Percentiles rank a stretch among this genome's conserved stretches.
These are phyloP conservation scores for Gnathonemus longibarbis DNA, from an alignment of 2,113 vertebrate species.

Conservation along the genomic window DNA sequence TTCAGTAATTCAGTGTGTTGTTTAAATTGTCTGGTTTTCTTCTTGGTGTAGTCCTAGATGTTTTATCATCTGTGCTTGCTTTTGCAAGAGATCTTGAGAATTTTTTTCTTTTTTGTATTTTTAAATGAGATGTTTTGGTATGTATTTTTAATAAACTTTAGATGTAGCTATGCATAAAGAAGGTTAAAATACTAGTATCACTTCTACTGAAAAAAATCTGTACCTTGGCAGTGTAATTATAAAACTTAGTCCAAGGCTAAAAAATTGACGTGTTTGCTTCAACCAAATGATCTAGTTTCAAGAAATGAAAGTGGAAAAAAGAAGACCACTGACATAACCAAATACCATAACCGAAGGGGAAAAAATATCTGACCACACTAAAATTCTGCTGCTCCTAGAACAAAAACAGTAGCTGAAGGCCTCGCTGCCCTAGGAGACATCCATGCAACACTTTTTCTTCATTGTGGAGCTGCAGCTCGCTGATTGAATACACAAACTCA, in stretches of 20 bases:
- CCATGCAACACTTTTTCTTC: neutral
- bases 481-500: neutral
- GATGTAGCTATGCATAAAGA: neutral
- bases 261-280: neutral
- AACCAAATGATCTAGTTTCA: neutral
- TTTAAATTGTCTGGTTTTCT: neutral
- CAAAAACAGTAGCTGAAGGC: neutral
- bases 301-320: neutral
- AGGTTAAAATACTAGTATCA: neutral
- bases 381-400: neutral
- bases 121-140: neutral
- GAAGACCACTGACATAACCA: neutral
- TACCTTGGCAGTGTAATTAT: neutral
- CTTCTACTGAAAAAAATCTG: neutral
- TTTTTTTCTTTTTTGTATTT: neutral
- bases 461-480: neutral
- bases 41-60: neutral
- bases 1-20: neutral
- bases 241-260: neutral
- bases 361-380: neutral
- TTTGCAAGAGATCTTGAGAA: neutral
- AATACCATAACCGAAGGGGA: neutral
- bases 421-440: neutral
- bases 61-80: neutral
- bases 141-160: neutral